Evolutionary conservation across 2,888 invertebrate genomes (phyloP), one percentile per base, ranked within the genome.

Genomic region (Punctoribates punctum): DNA sequence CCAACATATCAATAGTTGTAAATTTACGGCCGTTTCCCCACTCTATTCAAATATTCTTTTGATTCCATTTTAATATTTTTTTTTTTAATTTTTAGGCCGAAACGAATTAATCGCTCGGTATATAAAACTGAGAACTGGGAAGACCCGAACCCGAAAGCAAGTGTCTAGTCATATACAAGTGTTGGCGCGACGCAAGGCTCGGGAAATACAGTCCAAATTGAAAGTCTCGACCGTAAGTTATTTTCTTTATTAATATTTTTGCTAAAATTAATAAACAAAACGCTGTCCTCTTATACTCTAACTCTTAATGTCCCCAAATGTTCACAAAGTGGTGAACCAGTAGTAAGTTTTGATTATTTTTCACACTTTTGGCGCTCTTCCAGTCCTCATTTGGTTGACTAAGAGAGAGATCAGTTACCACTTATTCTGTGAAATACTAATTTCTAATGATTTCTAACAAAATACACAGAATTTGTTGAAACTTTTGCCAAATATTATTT

Each of bases 101-200:
- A 99, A 99, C 88, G 99, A 99, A 89, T 88, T 99, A 85, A 99
- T 99, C 87, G 99, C 99, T 82, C 90, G 99, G 84, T 99, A 99
- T 88, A 99, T 99, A 85, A 99, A 99, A 88, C 88, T 99, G 84
- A 90, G 99, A 83, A 99, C 99, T 82, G 99, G 99, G 81, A 99
- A 99, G 86, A 98, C 98, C 86, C 90, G 99, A 85, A 98, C 99
- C 85, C 89, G 99, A 84, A 99, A 99, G 87, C 99, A 99, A 88
- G 99, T 99, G 83, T 98, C 98, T 83, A 98, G 97, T 83, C 99
- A 99, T 86, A 99, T 99, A 86, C 99, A 99, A 87, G 99, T 99
- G 84, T 89, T 99, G 84, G 99, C 99, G 81, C 90, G 99, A 85
- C 89, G 99, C 87, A 98, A 96, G 88, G 89, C 97, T 82, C 90